These are phyloP conservation scores for Serranus cabrilla DNA, from an alignment of 2,797 vertebrate species.

Conservation along the genomic window DNA sequence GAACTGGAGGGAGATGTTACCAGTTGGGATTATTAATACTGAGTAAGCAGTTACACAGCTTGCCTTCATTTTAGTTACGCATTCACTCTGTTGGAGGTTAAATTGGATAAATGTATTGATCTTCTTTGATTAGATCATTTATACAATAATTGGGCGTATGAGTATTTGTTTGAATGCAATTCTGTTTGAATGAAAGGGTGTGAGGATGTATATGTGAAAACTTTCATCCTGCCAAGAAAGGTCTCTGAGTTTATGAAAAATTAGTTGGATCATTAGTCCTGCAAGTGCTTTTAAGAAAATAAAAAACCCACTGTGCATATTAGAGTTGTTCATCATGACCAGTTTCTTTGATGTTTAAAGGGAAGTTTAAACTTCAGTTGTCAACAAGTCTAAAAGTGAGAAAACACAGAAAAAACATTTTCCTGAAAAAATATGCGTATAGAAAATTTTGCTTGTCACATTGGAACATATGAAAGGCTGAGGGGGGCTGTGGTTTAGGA, in stretches of 20 bases:
- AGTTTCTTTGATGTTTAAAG: too few species aligned
- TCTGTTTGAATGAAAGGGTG: constrained; percentile 1
- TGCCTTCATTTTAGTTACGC: constrained; percentile 36
- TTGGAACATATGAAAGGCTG: too few species aligned
- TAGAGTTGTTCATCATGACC: too few species aligned
- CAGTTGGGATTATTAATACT: constrained; percentile 43
- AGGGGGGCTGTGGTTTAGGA: too few species aligned
- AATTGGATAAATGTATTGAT: constrained; percentile 37
- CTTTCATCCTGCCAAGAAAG: too few species aligned
- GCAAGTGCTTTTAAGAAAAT: not conserved
- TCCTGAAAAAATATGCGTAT: too few species aligned
- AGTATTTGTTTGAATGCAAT: constrained; percentile 12
- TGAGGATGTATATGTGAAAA: not conserved
- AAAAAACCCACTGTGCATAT: not conserved
- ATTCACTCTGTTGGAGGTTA: constrained; percentile 28
- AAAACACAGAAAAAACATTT: too few species aligned
- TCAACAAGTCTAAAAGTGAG: too few species aligned
- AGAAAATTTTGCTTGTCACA: too few species aligned
- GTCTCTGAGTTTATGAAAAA: not conserved
- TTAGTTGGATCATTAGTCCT: constrained; percentile 2
- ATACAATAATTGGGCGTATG: constrained; percentile 10
- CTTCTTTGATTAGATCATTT: not conserved
- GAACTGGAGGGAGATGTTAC: constrained; percentile 48
- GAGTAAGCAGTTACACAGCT: constrained; percentile 54
- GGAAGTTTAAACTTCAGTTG: not conserved